Percentiles rank a stretch among this genome's conserved stretches.
Evolutionary conservation across 2,888 invertebrate genomes (phyloP).

Genomic region (Eumacrocentrus americanus): DNA sequence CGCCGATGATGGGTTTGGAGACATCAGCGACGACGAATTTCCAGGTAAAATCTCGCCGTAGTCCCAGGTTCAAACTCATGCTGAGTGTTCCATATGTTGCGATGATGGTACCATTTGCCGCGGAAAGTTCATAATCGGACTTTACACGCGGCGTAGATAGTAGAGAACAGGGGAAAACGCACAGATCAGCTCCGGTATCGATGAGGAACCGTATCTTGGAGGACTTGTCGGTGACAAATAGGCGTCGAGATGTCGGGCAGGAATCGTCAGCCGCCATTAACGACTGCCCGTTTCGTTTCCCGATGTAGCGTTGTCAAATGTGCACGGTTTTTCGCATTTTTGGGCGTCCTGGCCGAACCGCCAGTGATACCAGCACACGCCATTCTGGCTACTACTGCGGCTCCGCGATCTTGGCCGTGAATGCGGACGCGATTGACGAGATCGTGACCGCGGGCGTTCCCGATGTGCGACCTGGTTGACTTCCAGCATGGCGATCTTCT

Average conservation of each 20-base stretch:
- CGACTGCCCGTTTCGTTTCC: slow-evolving; percentile 28
- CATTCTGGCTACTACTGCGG: not conserved
- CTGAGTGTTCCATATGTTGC: slow-evolving; percentile 45
- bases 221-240: slow-evolving; percentile 29
- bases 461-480: too few relatives aligned
- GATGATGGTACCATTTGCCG: slow-evolving; percentile 49
- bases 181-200: slow-evolving; percentile 39
- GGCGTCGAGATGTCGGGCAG: slow-evolving; percentile 31
- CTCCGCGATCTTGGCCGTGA: not conserved
- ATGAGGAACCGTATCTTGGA: slow-evolving; percentile 33
- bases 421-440: not conserved
- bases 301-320: not conserved
- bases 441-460: not conserved
- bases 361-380: not conserved
- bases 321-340: not conserved
- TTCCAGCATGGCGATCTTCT: too few relatives aligned
- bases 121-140: slow-evolving; percentile 43
- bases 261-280: slow-evolving; percentile 43
- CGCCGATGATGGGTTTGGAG: too few relatives aligned
- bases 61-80: slow-evolving; percentile 42
- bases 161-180: slow-evolving; percentile 35
- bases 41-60: slow-evolving; percentile 46
- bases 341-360: not conserved
- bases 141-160: slow-evolving; percentile 31
- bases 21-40: slow-evolving; percentile 51